Percentiles rank a stretch among this genome's conserved stretches.
phyloP scores from a whole-genome alignment of 2,797 vertebrate species.

The Brachyalestes nurse region DNA sequence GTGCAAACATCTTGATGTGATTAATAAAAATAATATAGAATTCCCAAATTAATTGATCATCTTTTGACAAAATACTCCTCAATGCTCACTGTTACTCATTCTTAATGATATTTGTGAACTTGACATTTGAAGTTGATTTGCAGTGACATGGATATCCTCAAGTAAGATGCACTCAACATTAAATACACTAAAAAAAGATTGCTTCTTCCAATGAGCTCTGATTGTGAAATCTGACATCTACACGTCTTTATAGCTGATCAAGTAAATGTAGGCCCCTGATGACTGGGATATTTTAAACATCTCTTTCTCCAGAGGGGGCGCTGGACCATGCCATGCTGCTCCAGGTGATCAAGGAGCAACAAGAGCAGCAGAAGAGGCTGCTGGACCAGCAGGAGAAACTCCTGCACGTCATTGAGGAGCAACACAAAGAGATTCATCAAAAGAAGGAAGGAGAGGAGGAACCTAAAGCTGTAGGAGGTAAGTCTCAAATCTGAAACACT shows the following conservation, averaged over 20 bases:
- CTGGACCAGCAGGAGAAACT: conserved; percentile 97
- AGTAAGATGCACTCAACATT: neutral
- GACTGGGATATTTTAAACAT: neutral
- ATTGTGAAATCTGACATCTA: neutral
- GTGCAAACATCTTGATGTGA: neutral
- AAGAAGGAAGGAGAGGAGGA: conserved; percentile 80
- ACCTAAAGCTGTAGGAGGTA: conserved; percentile 39
- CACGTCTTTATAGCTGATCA: neutral
- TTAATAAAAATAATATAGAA: neutral
- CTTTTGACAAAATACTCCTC: neutral
- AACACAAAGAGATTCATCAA: conserved; percentile 98
- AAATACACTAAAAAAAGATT: neutral
- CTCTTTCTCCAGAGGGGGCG: conserved; percentile 80
- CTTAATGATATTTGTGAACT: neutral
- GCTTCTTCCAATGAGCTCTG: neutral
- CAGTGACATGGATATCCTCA: neutral
- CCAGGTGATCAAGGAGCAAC: conserved; percentile 95
- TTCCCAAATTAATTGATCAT: neutral
- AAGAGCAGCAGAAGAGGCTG: conserved; percentile 93
- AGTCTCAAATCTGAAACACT: conserved; percentile 20
- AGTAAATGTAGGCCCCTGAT: neutral
- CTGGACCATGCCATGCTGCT: conserved; percentile 90
- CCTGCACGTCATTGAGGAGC: conserved; percentile 92
- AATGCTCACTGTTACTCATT: neutral
- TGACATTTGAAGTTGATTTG: neutral